A percentile compares a stretch with the other conserved stretches of the same genome.
phyloP scores from a whole-genome alignment of 2,797 vertebrate genomes.

The Alectoris magna region DNA sequence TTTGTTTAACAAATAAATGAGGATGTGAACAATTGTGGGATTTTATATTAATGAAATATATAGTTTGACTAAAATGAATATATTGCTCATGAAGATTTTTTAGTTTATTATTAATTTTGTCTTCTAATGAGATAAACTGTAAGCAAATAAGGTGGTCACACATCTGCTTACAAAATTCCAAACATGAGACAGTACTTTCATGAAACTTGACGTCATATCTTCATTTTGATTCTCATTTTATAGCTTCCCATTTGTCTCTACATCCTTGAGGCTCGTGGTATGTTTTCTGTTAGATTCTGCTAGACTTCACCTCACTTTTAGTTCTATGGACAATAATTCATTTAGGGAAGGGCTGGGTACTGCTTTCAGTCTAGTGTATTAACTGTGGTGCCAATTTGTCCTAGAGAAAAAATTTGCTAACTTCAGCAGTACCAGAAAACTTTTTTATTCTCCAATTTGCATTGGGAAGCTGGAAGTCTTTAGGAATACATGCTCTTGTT shows the following conservation, averaged over 20 bases:
- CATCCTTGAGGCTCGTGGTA: neutral
- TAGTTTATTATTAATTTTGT: neutral
- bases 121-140: neutral
- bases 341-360: neutral
- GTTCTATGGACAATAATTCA: neutral
- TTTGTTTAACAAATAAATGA: neutral
- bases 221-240: neutral
- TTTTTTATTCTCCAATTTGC: neutral
- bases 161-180: neutral
- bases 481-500: slow-evolving; percentile 17
- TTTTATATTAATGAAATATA: neutral
- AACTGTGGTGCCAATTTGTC: neutral
- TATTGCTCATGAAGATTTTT: neutral
- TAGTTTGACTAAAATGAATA: neutral
- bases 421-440: neutral
- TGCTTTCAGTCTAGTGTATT: neutral
- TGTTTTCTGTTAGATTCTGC: neutral
- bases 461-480: slow-evolving; percentile 41
- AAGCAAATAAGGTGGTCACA: neutral
- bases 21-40: neutral
- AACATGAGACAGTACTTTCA: neutral
- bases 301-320: neutral
- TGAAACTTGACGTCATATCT: neutral
- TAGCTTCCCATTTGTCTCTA: neutral
- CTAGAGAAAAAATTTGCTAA: neutral